Evolutionary conservation across 2,888 invertebrate species (phyloP), one percentile per base, ranked within the genome.

Genomic region (Catocala sponsa): DNA sequence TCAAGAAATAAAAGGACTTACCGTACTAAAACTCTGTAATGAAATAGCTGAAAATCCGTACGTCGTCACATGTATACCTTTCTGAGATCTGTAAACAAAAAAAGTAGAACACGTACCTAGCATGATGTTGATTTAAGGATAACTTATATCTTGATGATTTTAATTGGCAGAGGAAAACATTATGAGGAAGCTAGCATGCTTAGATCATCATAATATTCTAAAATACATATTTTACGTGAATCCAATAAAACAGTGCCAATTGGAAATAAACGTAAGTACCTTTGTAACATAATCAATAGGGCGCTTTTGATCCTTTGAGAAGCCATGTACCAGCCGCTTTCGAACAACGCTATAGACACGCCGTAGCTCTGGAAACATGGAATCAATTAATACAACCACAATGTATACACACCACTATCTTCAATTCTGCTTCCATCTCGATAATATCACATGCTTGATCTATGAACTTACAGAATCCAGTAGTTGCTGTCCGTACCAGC

Each of bases 401-500:
- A 38, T 1, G 38, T 38, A 38, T 38, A 2, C 2, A 25, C 25
- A 25, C 25, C 1, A 4, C 4, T 25, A 25, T 25, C 4, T 25
- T 25, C 25, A 2, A 2, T 25, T 25, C 25, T 2, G 25, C 25
- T 1, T 25, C 25, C 25, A 25, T 25, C 1, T 25, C 25, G 25
- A 25, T 2, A 2, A 25, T 25, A 25, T 2, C 4, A 25, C 25
- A 25, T 25, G 25, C 15, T 25, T 25, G 2, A 2, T 25, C 25
- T 25, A 25, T 12, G 38, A 41, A 77, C 83, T 82, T 68, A 86
- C 86, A 42, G 85, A 82, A 46, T 86, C 84, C 0, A 83, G 65
- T 11, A 86, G 70, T 43, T 80, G 76, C 59, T 86, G 85, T 15
- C 86, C 86, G 43, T 83, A 82, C 83, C 81, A 85, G 55, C 86